A percentile compares a stretch with the other conserved stretches of the same genome.
Evolutionary conservation across 2,797 vertebrate species (phyloP).

Genomic region (Clarias platycephalus): DNA sequence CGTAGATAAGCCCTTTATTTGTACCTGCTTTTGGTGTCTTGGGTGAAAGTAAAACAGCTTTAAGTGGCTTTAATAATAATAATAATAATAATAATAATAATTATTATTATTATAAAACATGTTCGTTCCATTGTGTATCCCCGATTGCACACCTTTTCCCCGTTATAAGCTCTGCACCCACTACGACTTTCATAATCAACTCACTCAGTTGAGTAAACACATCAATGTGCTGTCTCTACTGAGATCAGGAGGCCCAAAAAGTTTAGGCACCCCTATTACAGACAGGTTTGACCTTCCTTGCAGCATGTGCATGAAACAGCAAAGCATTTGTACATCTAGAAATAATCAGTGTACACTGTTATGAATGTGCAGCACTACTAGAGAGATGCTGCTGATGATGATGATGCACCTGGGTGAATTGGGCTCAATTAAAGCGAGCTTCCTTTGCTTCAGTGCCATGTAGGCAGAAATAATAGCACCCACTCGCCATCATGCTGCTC

Average conservation of each 20-base stretch:
- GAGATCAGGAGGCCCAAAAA: neutral
- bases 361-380: neutral
- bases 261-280: neutral
- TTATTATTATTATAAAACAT: no score
- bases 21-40: no score
- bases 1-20: no score
- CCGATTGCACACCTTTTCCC: no score
- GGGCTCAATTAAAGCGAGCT: conserved; percentile 31
- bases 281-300: neutral
- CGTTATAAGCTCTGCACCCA: no score
- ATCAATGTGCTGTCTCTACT: neutral
- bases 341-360: neutral
- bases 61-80: no score
- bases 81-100: no score
- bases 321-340: neutral
- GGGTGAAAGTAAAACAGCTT: no score
- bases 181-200: no score
- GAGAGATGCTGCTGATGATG: neutral
- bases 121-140: no score
- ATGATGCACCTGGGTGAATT: conserved; percentile 26
- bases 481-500: conserved; percentile 86
- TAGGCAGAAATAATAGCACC: conserved; percentile 51
- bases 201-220: neutral
- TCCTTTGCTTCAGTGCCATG: conserved; percentile 28
- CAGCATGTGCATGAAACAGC: neutral